A percentile compares a stretch with the other conserved stretches of the same genome.
These are phyloP conservation scores for Ailuropoda melanoleuca DNA, from an alignment of 2,113 vertebrate species.

Conservation along the genomic window DNA sequence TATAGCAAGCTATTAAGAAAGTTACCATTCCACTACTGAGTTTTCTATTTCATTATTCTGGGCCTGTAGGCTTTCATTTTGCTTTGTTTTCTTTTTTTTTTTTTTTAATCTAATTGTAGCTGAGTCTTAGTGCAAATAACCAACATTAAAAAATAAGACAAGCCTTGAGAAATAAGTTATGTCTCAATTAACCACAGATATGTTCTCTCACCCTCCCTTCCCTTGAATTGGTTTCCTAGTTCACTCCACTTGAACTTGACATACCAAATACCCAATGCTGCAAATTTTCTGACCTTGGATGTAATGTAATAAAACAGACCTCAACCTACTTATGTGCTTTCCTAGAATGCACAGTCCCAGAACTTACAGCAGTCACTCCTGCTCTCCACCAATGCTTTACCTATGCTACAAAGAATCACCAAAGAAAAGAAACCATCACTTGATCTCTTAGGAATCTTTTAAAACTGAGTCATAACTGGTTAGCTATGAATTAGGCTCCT, in stretches of 20 bases:
- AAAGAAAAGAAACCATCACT: background rate
- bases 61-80: background rate
- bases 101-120: background rate
- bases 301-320: background rate
- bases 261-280: background rate
- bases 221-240: background rate
- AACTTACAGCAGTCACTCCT: background rate
- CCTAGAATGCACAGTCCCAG: background rate
- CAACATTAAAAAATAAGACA: background rate
- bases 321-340: background rate
- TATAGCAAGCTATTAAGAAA: background rate
- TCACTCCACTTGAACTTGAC: background rate
- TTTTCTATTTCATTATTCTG: slow-evolving; percentile 1
- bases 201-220: background rate
- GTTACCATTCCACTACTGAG: background rate
- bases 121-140: background rate
- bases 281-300: background rate
- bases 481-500: background rate
- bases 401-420: background rate
- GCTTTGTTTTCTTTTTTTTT: background rate
- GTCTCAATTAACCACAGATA: background rate
- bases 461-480: background rate
- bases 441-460: slow-evolving; percentile 23
- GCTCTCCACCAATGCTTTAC: background rate
- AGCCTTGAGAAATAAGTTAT: background rate